Percentiles rank a stretch among this genome's conserved stretches.
phyloP scores from a whole-genome alignment of 1,140 invertebrate species.

The Leptinotarsa lineolata region DNA sequence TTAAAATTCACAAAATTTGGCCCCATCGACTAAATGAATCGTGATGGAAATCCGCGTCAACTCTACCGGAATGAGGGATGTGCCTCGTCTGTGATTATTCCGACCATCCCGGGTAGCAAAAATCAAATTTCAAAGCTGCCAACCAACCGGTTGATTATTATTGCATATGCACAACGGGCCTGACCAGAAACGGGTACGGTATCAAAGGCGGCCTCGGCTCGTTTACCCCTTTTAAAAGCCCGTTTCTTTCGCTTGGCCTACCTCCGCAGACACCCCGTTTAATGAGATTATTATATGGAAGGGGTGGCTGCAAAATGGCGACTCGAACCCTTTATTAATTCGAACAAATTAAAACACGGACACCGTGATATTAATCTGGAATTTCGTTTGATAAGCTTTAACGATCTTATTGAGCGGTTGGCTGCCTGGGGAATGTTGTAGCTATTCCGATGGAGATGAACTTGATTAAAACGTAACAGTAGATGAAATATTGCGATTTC shows the following conservation, averaged over 20 bases:
- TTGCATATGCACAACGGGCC: constrained; percentile 32
- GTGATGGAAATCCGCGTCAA: constrained; percentile 35
- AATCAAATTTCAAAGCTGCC: constrained; percentile 44
- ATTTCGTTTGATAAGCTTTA: constrained; percentile 10
- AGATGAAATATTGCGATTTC: too few relatives aligned
- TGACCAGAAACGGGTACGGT: constrained; percentile 6
- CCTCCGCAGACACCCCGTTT: constrained; percentile 45
- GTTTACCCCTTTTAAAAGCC: constrained; percentile 39
- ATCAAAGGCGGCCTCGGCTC: constrained; percentile 35
- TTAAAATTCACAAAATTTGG: constrained; percentile 40
- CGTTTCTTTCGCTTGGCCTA: constrained; percentile 45
- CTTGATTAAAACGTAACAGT: too few relatives aligned
- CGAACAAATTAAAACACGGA: constrained; percentile 44
- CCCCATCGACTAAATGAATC: constrained; percentile 36
- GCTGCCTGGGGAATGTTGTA: not conserved
- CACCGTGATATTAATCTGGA: constrained; percentile 40
- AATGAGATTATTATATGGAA: constrained; percentile 50
- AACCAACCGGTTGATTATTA: constrained; percentile 40
- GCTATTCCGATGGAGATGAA: not conserved
- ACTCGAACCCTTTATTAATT: constrained; percentile 42
- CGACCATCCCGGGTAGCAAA: constrained; percentile 33
- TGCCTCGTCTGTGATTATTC: constrained; percentile 12
- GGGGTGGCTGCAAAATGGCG: constrained; percentile 44
- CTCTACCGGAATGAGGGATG: constrained; percentile 32
- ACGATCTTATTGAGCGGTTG: not conserved